Evolutionary conservation across 2,113 vertebrate species (phyloP), one percentile per base, ranked within the genome.

Genomic region (Mormyrus iriodes): DNA sequence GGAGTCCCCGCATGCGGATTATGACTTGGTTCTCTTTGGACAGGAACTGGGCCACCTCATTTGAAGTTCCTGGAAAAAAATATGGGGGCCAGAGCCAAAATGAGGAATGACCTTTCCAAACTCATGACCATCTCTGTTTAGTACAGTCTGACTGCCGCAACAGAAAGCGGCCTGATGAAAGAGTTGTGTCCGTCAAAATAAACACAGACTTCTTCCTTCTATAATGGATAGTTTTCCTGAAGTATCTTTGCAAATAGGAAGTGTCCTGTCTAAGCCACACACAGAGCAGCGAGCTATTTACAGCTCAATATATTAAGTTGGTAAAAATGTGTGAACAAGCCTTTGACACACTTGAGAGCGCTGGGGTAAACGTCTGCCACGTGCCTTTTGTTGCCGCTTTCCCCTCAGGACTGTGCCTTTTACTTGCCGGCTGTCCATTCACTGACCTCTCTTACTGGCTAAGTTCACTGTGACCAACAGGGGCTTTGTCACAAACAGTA

Each of bases 1-100:
- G 98, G 79, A 99, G 94, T 27, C 98, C 98, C 31, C 98, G 95
- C 94, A 99, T 97, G n/a, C 98, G 94, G 92, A 99, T 97, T 83
- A 99, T 99, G 89, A 99, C 97, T 93, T 99, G 98, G 91, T 98
- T 98, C 94, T 99, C 98, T 91, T 96, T 97, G 69, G 97, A 99
- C 88, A 99, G 93, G 94, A 99, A 99, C 95, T 99, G 97, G 10
- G 97, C 96, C 91, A 99, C 98, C 95, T 99, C 98, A 48, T 98
- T 97, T 19, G 98, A 99, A 3, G 98, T 98, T 69, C 98, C 98
- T 99, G 88, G 69, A 55, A 13, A 6, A 24, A 49, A 53, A n/a
- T 31, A 21, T 31, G 7, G 49, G 4, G 35, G 9, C 39, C 73
- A 42, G 31, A 42, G 31, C 5, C 4, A 79, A 79, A 42, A 0